Evolutionary conservation across 2,888 invertebrate genomes (phyloP).

Genomic region (Caenorhabditis plicata): DNA sequence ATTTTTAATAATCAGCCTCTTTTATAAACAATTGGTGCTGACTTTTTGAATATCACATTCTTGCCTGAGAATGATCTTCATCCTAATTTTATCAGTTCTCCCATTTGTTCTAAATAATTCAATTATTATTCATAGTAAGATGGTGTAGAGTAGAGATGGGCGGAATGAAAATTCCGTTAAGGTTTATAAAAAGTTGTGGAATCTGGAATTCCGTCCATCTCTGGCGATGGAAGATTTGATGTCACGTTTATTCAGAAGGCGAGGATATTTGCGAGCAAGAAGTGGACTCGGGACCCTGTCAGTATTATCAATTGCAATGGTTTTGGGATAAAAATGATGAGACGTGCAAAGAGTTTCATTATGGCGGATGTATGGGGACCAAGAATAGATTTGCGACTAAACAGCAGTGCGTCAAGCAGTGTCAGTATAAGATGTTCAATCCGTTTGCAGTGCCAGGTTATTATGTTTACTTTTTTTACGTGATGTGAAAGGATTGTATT

Average conservation of each 20-base stretch:
- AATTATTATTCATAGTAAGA: not conserved
- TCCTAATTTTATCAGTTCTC: no score
- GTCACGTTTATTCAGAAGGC: slow-evolving; percentile 27
- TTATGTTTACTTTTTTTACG: slow-evolving; percentile 8
- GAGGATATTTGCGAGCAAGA: slow-evolving; percentile 39
- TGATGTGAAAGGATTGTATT: not conserved
- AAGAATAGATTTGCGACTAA: slow-evolving; percentile 54
- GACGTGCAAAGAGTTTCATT: slow-evolving; percentile 58
- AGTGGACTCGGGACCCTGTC: slow-evolving; percentile 58
- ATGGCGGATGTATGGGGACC: slow-evolving; percentile 61
- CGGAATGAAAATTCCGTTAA: not conserved
- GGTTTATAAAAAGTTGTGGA: not conserved
- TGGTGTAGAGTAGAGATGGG: not conserved
- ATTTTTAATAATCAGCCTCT: no score
- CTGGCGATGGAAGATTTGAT: no score
- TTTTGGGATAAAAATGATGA: slow-evolving; percentile 55
- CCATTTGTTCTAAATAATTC: no score
- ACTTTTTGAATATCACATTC: no score
- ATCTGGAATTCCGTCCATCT: no score
- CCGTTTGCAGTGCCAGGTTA: slow-evolving; percentile 56
- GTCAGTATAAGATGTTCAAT: slow-evolving; percentile 59
- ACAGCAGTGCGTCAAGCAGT: slow-evolving; percentile 57
- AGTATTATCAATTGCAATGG: slow-evolving; percentile 55
- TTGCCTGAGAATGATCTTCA: no score
- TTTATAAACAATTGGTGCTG: no score